Base-by-base conservation (phyloP, 2,113 vertebrate genomes). In the Caloenas nicobarica region DNA sequence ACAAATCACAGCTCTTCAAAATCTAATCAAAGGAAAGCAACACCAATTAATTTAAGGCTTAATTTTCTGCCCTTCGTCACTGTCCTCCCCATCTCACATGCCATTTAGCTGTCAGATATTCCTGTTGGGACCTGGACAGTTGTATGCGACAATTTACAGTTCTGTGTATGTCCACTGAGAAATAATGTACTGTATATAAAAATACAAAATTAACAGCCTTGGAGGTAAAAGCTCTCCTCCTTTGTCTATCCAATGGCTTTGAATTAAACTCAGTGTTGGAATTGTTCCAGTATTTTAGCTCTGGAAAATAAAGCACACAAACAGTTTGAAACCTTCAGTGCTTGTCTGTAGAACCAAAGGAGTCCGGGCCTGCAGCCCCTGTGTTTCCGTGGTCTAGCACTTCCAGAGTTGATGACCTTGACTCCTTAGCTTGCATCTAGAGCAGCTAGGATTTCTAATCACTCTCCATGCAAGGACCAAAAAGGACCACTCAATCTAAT, bases 1-100 rank as follows among this genome's bases (percentile, higher is more conserved):
- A 68, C 33, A 93, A 92, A 94, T 90, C 83, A 64, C 65, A 83
- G 72, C 26, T 82, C 69, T 88, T 88, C 71, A 86, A 85, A 94
- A 83, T 80, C 51, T 73, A 64, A 56, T 66, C 29, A 29, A 48
- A 5, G 62, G 73, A 86, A 92, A 86, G 31, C 19, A 80, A 76
- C 17, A 64, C 57, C 33, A 61, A 11, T 66, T 90, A 86, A 69
- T 9, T 31, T 44, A 78, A 88, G 34, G 26, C 31, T 62, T 92
- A 36, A 88, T 92, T 66, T 92, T 88, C 72, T 92, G 80, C 48
- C 86, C 56, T 88, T 0, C 0, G 57, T 34, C 73, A 50, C 51
- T 64, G 18, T 66, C 7, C 1, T 87, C 10, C 23, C 3, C 2
- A 38, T 54, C 50, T 86, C 79, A 24, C 1, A 0, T 56, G 70